Base-by-base conservation (phyloP, 1,140 invertebrate genomes). In the Helicoverpa armigera region DNA sequence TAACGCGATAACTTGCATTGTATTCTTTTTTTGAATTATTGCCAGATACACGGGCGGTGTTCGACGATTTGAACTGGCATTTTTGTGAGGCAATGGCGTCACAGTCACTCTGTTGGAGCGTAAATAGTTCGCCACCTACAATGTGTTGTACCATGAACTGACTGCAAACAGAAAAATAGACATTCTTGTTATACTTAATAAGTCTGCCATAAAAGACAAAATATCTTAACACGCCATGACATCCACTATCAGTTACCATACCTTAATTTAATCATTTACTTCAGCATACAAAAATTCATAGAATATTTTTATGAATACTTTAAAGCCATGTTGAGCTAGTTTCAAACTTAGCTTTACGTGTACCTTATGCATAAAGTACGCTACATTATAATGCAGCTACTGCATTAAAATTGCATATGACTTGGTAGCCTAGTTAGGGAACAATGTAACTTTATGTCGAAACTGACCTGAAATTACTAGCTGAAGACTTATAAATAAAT, bases 111-210 rank as follows among this genome's bases (percentile, higher is more conserved):
- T 10, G 56, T 58, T 11, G 56, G 9, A 43, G 56, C 16, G 56
- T 58, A 58, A 58, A 58, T 58, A 58, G 56, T 58, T 58, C 56
- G 18, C 16, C 56, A 58, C 56, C 56, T 58, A 58, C 56, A 58
- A 58, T 18, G 7, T 23, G 35, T 7, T 43, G 35, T 43, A 43
- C 5, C 35, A 9, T 43, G 35, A 58, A 16, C 56, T 58, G 56
- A 58, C 56, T 58, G 35, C 4, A 9, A 43, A 43, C 9, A 43
- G 0, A 43, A 43, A 43, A 43, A 43, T 43, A 43, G 5, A 43
- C 9, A 43, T 43, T 43, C 7, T 35, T 35, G 35, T 35, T 35
- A 35, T 35, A 35, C 35, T 35, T 35, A 3, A 35, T 35, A 35
- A 35, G 35, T 35, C 3, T 35, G 3, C 3, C 35, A 35, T 35